Evolutionary conservation across 1,140 invertebrate species (phyloP).

Genomic region (Drosophila trapezifrons): DNA sequence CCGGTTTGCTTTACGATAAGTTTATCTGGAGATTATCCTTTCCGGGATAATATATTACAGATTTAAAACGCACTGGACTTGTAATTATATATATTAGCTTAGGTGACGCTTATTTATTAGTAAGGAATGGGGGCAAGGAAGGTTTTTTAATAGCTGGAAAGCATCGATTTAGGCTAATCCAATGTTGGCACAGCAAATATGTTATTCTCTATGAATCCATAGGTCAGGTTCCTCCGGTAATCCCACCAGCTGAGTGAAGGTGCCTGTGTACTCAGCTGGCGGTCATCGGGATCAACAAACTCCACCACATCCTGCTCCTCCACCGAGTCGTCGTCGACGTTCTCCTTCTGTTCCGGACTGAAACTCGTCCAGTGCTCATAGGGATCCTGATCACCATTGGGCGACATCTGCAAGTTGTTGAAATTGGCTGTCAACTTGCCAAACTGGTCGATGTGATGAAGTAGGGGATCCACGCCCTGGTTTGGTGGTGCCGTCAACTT

Average conservation of each 20-base stretch:
- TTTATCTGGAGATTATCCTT: no score
- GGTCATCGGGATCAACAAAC: conserved; percentile 39
- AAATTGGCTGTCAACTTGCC: conserved; percentile 76
- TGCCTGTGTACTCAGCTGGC: conserved; percentile 11
- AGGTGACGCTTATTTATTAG: conserved; percentile 21
- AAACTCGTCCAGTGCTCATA: conserved; percentile 81
- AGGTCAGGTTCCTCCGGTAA: conserved; percentile 72
- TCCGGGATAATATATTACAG: no score
- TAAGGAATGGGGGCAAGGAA: conserved; percentile 55
- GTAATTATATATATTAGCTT: conserved; percentile 5
- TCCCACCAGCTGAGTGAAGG: conserved; percentile 58
- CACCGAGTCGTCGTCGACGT: conserved; percentile 52
- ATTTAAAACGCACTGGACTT: conserved; percentile 1
- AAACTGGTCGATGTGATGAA: conserved; percentile 77
- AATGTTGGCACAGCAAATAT: conserved; percentile 69
- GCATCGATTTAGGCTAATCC: conserved; percentile 27
- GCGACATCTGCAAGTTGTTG: conserved; percentile 61
- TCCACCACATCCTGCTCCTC: conserved; percentile 65
- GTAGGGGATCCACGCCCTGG: conserved; percentile 65
- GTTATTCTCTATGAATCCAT: conserved; percentile 70
- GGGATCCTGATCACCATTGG: conserved; percentile 38
- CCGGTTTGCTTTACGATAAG: no score
- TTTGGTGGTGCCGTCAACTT: conserved; percentile 19
- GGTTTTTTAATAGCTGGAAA: conserved; percentile 12
- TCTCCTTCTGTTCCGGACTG: conserved; percentile 55